Evolutionary conservation across 23 tunicate species (phyloP), one percentile per base, ranked within the genome.

Genomic region (Ascidia mentula): DNA sequence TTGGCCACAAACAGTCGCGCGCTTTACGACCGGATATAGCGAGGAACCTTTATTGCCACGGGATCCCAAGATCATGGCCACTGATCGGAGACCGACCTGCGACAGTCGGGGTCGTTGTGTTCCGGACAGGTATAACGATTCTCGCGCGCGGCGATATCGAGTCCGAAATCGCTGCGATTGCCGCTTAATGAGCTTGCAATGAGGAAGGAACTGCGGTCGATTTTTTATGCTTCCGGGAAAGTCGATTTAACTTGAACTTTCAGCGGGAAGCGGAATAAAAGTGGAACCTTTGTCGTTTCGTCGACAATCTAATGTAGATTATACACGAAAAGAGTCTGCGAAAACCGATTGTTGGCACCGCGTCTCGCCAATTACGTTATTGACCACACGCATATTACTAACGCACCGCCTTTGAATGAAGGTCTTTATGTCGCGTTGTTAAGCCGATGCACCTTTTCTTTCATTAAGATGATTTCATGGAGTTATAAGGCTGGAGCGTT

Each of bases 301-400:
- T n/a, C n/a, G n/a, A n/a, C n/a, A n/a, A n/a, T n/a, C n/a, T n/a
- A n/a, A n/a, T n/a, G n/a, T n/a, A n/a, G n/a, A n/a, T n/a, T n/a
- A n/a, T n/a, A n/a, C n/a, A n/a, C n/a, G n/a, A n/a, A n/a, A n/a
- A n/a, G n/a, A n/a, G n/a, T n/a, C n/a, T n/a, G n/a, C n/a, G n/a
- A n/a, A n/a, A 26, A 3, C 65, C 24, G 13, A 53, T 53, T 6
- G 65, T n/a, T n/a, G n/a, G n/a, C n/a, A n/a, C 65, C 22, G 65
- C 65, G 65, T 53, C 65, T 6, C 65, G 65, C 65, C 24, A 53
- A 53, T 53, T 53, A 53, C 13, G 65, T 20, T 53, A 53, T 53
- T 3, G 13, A 53, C 65, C 65, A 28, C n/a, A n/a, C n/a, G n/a
- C n/a, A n/a, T n/a, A n/a, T n/a, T n/a, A n/a, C n/a, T n/a, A n/a